Conservation (phyloP, 2,113 vertebrate species). For the Speoplatyrhinus poulsoni region DNA sequence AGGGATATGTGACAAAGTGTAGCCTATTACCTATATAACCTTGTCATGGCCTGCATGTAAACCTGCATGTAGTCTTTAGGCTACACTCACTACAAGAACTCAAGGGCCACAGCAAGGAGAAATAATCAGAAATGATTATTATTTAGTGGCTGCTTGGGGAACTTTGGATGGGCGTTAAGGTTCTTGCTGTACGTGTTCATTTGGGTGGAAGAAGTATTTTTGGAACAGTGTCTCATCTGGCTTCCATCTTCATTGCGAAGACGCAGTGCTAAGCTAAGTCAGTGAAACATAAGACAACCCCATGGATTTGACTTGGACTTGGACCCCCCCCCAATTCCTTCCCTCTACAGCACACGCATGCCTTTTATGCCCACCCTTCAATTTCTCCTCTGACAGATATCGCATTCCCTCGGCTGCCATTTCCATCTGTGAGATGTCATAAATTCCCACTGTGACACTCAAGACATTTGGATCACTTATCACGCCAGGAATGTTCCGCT, state of each 20-base stretch:
- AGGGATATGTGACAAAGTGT: neutral
- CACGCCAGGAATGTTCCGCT: conserved; percentile 34
- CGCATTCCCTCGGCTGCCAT: conserved; percentile 20
- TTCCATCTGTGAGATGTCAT: conserved; percentile 40
- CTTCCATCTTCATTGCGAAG: conserved; percentile 1
- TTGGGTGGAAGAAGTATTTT: conserved; percentile 45
- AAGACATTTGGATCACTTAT: conserved; percentile 57
- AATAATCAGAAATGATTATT: neutral
- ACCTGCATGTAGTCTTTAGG: neutral
- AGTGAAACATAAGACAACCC: conserved; percentile 68
- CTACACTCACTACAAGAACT: conserved; percentile 2
- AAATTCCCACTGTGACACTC: conserved; percentile 44
- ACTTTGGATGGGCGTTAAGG: neutral
- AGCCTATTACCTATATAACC: too few relatives aligned
- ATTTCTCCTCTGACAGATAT: neutral
- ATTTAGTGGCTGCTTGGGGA: neutral
- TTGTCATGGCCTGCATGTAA: neutral
- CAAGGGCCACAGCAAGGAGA: neutral
- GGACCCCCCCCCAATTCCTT: conserved; percentile 18
- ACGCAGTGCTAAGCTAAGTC: conserved; percentile 7
- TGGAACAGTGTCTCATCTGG: conserved; percentile 54
- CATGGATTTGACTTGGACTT: conserved; percentile 41
- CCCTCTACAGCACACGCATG: neutral
- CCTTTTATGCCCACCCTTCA: conserved; percentile 1
- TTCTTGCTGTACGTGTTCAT: conserved; percentile 49